Base-by-base conservation (phyloP, 1,140 invertebrate species). In the Zaprionus africanus region DNA sequence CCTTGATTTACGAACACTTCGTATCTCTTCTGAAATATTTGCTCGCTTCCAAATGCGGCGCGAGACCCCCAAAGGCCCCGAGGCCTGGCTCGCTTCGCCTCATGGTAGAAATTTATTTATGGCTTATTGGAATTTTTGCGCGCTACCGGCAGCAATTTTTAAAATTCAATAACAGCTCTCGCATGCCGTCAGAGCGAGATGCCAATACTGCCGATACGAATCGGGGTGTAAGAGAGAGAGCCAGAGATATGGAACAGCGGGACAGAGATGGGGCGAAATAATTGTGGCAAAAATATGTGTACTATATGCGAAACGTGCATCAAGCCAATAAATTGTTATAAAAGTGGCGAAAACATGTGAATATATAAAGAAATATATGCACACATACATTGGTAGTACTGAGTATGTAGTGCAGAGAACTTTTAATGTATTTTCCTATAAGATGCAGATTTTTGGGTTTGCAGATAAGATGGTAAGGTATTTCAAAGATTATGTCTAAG, bases 21-120 rank as follows among this genome's bases (percentile, higher is more conserved):
- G 67, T 58, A 53, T 75, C 31, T 75, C 31, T 83, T 73, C 64
- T 56, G 72, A 73, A 79, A 78, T 82, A 79, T 85, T 77, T 63
- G 76, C 65, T 64, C 61, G 75, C 76, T 69, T 82, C 76, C 76
- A 78, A 82, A 82, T 66, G 62, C 78, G 79, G 76, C 80, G 80
- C 80, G 80, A 82, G 80, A 81, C 63, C 82, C 78, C 81, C 78
- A 86, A 79, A 64, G 67, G 71, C 61, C 79, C 82, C 80, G 84
- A 87, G 84, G 83, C 84, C 67, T 83, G 81, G 83, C 84, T 88
- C 81, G 84, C 85, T 90, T 90, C 71, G 78, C 71, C 74, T 84
- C 83, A 81, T 88, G 88, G 85, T 88, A 81, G 72, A 88, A 84
- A 88, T 88, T 88, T 88, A 88, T 88, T 88, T 88, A 88, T 84